phyloP scores from a whole-genome alignment of 2,113 vertebrate species.

The Tragelaphus imberbis region DNA sequence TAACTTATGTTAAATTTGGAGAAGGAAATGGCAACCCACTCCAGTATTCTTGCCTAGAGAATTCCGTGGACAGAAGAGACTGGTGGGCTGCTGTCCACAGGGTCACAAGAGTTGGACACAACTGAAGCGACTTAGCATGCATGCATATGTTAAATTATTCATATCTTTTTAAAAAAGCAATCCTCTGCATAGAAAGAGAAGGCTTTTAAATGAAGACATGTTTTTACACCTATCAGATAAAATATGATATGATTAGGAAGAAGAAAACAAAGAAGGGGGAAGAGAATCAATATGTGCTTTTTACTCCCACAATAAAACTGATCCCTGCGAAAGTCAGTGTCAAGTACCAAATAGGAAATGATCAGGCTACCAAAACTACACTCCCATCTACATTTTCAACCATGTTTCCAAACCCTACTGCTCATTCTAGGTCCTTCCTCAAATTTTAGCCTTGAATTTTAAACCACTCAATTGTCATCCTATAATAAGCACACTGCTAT shows the following conservation, averaged over 20 bases:
- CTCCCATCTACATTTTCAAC: neutral
- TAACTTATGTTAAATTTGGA: neutral
- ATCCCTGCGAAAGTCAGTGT: neutral
- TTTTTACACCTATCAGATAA: neutral
- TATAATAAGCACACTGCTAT: neutral
- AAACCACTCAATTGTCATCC: neutral
- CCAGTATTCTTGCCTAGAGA: neutral
- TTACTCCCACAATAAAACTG: neutral
- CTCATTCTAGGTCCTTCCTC: neutral
- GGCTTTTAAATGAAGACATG: neutral
- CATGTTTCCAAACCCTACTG: neutral
- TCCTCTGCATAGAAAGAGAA: neutral
- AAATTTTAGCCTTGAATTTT: neutral
- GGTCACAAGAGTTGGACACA: neutral
- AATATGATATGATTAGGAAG: neutral
- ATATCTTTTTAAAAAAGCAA: neutral
- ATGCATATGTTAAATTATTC: neutral
- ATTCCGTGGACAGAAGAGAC: neutral
- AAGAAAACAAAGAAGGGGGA: neutral
- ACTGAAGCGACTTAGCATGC: neutral
- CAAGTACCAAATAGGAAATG: neutral
- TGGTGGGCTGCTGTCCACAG: neutral
- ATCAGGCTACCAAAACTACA: neutral
- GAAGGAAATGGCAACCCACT: neutral
- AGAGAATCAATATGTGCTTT: neutral